Evolutionary conservation across 2,113 vertebrate genomes (phyloP).

Genomic region (Amazona guildingii): DNA sequence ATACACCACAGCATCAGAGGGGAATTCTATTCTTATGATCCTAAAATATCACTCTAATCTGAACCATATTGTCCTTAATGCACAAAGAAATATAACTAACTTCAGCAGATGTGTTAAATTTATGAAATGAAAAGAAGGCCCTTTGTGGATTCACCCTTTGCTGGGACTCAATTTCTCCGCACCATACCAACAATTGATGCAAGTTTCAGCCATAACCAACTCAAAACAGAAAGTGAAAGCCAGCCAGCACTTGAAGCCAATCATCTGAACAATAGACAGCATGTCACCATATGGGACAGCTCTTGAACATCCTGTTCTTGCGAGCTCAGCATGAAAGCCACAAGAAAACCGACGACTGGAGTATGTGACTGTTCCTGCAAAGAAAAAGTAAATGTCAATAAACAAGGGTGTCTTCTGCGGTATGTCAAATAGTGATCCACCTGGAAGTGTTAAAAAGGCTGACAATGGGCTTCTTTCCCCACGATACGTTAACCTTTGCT

Average conservation of each 20-base stretch:
- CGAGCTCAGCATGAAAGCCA: conserved; percentile 12
- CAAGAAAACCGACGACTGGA: not conserved
- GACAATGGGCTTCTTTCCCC: not conserved
- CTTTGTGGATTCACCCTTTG: not conserved
- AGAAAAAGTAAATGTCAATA: conserved; percentile 22
- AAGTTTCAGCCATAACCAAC: conserved; percentile 40
- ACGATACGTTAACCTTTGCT: not conserved
- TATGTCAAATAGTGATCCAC: not conserved
- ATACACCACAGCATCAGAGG: conserved; percentile 45
- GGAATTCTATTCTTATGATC: conserved; percentile 63
- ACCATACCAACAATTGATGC: conserved; percentile 5
- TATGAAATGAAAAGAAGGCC: conserved; percentile 51
- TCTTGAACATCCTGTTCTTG: conserved; percentile 23
- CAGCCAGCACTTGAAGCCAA: conserved; percentile 20
- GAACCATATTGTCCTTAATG: conserved; percentile 65
- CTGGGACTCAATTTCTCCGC: not conserved
- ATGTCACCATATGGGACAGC: conserved; percentile 9
- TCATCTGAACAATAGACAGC: conserved; percentile 36
- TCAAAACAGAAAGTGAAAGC: conserved; percentile 62
- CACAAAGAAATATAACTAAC: conserved; percentile 62
- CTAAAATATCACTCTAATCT: conserved; percentile 74
- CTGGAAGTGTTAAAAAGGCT: not conserved
- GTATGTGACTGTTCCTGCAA: conserved; percentile 6
- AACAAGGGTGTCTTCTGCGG: conserved; percentile 14
- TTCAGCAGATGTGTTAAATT: conserved; percentile 65